Conservation (phyloP, 2,888 invertebrate species). For the Sesia bembeciformis region DNA sequence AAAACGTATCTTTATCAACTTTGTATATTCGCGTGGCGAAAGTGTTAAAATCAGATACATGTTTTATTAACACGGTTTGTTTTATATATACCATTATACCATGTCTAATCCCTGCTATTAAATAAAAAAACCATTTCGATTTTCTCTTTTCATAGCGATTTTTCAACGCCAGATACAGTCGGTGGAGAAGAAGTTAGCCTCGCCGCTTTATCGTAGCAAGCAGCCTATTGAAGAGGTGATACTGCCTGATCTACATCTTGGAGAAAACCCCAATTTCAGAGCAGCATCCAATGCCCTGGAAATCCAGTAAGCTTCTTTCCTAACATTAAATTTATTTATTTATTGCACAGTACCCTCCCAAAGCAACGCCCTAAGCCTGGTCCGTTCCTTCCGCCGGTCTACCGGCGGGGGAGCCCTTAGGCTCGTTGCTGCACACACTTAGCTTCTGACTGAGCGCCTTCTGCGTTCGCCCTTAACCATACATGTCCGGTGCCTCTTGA, state of each 20-base stretch:
- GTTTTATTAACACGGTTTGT: too few species aligned
- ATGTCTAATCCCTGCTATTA: neutral
- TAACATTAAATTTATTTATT: neutral
- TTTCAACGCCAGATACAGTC: slow-evolving; percentile 41
- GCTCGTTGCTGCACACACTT: too few species aligned
- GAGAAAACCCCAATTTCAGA: slow-evolving; percentile 64
- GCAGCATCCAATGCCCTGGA: slow-evolving; percentile 72
- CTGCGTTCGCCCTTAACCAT: too few species aligned
- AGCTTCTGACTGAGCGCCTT: too few species aligned
- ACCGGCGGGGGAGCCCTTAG: too few species aligned
- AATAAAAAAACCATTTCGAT: neutral
- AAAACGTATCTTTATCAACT: too few species aligned
- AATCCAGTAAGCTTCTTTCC: neutral
- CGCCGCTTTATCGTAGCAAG: slow-evolving; percentile 8
- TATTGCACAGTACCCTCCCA: neutral
- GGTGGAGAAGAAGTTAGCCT: slow-evolving; percentile 34
- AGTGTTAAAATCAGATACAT: too few species aligned
- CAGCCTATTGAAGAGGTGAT: slow-evolving; percentile 15
- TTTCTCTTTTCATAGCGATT: slow-evolving; percentile 31
- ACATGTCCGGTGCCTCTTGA: too few species aligned
- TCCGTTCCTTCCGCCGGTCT: too few species aligned
- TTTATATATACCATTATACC: too few species aligned
- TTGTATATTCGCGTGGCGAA: too few species aligned
- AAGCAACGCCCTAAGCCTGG: too few species aligned
- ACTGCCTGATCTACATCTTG: slow-evolving; percentile 55